phyloP scores from a whole-genome alignment of 1,140 invertebrate genomes.

The Megalonaias nervosa region DNA sequence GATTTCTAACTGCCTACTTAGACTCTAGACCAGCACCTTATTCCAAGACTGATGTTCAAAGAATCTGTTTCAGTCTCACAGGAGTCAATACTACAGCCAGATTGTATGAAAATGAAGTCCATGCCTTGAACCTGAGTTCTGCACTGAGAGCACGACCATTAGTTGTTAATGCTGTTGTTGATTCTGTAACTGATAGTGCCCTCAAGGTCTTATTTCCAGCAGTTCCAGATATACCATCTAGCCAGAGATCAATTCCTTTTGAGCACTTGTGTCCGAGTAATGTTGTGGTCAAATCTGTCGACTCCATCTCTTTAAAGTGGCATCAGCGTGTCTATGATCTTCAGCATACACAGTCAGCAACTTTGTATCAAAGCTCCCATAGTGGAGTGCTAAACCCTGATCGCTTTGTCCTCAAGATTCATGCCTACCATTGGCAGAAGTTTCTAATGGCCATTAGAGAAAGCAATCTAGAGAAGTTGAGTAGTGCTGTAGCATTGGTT shows the following conservation, averaged over 20 bases:
- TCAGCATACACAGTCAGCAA: slow-evolving; percentile 4
- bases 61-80: slow-evolving; percentile 40
- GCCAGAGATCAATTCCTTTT: slow-evolving; percentile 31
- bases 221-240: slow-evolving; percentile 22
- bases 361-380: slow-evolving; percentile 1
- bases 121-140: slow-evolving; percentile 36
- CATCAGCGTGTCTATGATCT: slow-evolving; percentile 57
- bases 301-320: slow-evolving; percentile 48
- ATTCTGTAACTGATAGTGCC: slow-evolving; percentile 42
- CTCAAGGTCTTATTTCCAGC: slow-evolving; percentile 45
- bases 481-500: slow-evolving; percentile 33
- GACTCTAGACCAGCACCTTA: slow-evolving; percentile 60
- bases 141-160: slow-evolving; percentile 48
- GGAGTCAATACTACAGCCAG: slow-evolving; percentile 11
- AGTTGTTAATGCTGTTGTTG: slow-evolving; percentile 43
- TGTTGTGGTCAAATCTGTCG: slow-evolving; percentile 18
- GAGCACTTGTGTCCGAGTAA: slow-evolving; percentile 32
- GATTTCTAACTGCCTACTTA: slow-evolving; percentile 80
- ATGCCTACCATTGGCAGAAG: slow-evolving; percentile 61
- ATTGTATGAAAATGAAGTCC: slow-evolving; percentile 38
- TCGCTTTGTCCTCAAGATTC: slow-evolving; percentile 53
- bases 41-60: slow-evolving; percentile 39
- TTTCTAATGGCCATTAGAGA: slow-evolving; percentile 53
- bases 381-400: slow-evolving; percentile 55
- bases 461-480: slow-evolving; percentile 48